Conservation (phyloP, 2,888 invertebrate species). For the Hypsopygia costalis region DNA sequence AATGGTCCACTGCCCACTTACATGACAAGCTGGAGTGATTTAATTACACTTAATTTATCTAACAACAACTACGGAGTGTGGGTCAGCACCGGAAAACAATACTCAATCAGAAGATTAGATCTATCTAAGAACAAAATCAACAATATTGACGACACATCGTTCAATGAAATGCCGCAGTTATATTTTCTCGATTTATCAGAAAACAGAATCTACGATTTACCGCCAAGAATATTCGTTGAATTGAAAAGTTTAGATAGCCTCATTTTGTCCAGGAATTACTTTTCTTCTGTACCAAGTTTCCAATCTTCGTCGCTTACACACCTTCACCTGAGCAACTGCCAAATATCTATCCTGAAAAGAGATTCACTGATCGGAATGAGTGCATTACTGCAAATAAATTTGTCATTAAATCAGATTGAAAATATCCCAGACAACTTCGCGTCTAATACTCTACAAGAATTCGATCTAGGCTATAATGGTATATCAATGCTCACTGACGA, state of each 20-base stretch:
- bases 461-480: constrained; percentile 82
- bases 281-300: constrained; percentile 79
- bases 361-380: constrained; percentile 78
- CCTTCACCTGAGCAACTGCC: constrained; percentile 83
- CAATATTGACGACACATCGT: constrained; percentile 79
- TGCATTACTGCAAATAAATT: constrained; percentile 79
- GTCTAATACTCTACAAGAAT: constrained; percentile 79
- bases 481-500: constrained; percentile 80
- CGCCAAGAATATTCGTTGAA: constrained; percentile 76
- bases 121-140: constrained; percentile 84
- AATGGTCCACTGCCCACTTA: constrained; percentile 59
- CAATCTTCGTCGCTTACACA: constrained; percentile 77
- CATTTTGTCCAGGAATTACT: constrained; percentile 84
- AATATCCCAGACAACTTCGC: constrained; percentile 79
- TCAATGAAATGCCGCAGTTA: constrained; percentile 77
- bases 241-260: constrained; percentile 79
- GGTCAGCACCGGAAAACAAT: constrained; percentile 39
- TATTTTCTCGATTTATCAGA: constrained; percentile 83
- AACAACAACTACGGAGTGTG: constrained; percentile 76
- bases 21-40: constrained; percentile 64
- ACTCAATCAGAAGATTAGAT: constrained; percentile 78
- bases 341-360: constrained; percentile 76
- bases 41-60: constrained; percentile 80
- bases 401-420: constrained; percentile 84
- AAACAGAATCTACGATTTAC: constrained; percentile 82